These are phyloP conservation scores for Hypomecis punctinalis DNA, from an alignment of 2,888 invertebrate genomes.

Conservation along the genomic window DNA sequence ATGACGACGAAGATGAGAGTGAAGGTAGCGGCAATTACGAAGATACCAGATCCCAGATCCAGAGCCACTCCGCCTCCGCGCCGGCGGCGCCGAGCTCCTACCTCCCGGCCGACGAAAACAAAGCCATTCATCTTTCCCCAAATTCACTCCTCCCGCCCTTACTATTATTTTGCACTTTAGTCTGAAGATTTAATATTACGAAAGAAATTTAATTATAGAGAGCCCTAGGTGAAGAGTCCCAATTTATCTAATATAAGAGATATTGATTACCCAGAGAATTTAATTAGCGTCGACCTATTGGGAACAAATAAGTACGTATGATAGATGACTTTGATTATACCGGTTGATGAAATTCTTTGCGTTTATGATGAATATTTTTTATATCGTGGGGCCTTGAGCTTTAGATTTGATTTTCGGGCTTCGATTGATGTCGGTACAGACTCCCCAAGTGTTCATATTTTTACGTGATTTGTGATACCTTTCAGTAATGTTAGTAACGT, in stretches of 20 bases:
- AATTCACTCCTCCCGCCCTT: constrained; percentile 33
- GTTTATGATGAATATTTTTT: constrained; percentile 38
- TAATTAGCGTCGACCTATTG: constrained; percentile 65
- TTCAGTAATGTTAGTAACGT: constrained; percentile 46
- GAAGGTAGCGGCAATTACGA: constrained; percentile 76
- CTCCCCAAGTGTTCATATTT: constrained; percentile 48
- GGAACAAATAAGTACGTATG: constrained; percentile 63
- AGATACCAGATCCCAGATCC: constrained; percentile 55
- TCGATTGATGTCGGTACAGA: constrained; percentile 33
- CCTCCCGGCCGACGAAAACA: constrained; percentile 69
- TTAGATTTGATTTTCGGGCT: constrained; percentile 23
- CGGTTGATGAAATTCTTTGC: constrained; percentile 41
- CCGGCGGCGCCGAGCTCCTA: constrained; percentile 76
- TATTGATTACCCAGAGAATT: constrained; percentile 58
- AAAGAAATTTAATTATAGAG: constrained; percentile 28
- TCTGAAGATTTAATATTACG: constrained; percentile 46
- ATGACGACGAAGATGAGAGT: constrained; percentile 76
- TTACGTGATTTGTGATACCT: constrained; percentile 55
- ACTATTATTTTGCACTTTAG: constrained; percentile 46
- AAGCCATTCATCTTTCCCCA: constrained; percentile 45
- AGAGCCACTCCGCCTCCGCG: constrained; percentile 63
- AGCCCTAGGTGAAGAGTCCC: constrained; percentile 34
- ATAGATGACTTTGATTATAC: constrained; percentile 39
- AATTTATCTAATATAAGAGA: constrained; percentile 40
- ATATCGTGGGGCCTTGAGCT: constrained; percentile 21